Evolutionary conservation across 2,888 invertebrate genomes (phyloP), one percentile per base, ranked within the genome.

Genomic region (Cerastis rubricosa): DNA sequence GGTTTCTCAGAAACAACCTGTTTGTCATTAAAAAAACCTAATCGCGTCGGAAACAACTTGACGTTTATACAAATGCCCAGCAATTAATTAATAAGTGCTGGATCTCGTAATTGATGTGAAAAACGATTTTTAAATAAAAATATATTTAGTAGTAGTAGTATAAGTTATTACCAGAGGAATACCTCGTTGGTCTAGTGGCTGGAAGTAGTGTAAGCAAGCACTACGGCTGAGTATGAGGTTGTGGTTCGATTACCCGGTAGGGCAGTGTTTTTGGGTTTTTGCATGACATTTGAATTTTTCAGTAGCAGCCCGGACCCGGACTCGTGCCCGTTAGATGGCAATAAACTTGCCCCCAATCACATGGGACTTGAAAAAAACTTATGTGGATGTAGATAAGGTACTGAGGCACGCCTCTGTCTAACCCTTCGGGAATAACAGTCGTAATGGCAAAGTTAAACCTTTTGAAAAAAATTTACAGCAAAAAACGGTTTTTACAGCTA

Each of bases 1-100:
- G 4, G 35, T 63, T 77, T 63, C 71, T 47, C 14, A 63, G 78
- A 70, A 70, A 61, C 29, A 25, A 19, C 19, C 22, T 76, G 25
- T 66, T 78, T 70, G 5, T 51, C 22, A n/a, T 45, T 25, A 61
- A 61, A 68, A 67, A 43, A 59, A 22, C 77, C 57, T n/a, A 19
- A 22, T 77, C 3, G 29, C 12, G 45, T 25, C 43, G 25, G 14
- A 61, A 61, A 59, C 25, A 57, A 68, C 14, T 17, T 14, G 1
- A 61, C 4, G 19, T 51, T 75, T n/a, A 19, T 29, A 40, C 14
- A 19, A 63, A 25, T 40, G 17, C 19, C 17, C 35, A 66, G 25
- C 11, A 45, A 25, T 51, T 40, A 40, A 4, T 35, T 43, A 40
- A 22, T 45, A 35, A 19, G n/a, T 14, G 35, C 25, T 35, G 25